Base-by-base conservation (phyloP, 2,888 invertebrate species). In the Cheilosia soror region DNA sequence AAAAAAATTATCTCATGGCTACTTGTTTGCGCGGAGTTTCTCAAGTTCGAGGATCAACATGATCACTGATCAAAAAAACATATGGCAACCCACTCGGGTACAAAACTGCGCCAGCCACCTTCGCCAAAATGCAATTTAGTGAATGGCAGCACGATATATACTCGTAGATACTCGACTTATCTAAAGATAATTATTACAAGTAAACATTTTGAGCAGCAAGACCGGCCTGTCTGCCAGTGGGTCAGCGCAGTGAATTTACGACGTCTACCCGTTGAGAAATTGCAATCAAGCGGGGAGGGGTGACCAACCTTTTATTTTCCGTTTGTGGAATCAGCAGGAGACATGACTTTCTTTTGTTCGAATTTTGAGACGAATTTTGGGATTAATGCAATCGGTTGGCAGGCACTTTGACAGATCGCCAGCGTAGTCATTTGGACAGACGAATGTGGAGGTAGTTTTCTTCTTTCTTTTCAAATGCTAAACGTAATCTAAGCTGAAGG, bases 221-320 rank as follows among this genome's bases (percentile, higher is more conserved):
- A 57, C 53, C 15, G 51, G 75, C 63, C 79, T 44, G 68, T 60
- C 53, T 60, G 57, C 55, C 63, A 81, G 69, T 76, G 75, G 81
- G 81, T 81, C 83, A 79, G 47, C 68, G 15, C 60, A 53, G 60
- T 53, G 40, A 37, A 73, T 80, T 73, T 73, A 80, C 75, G 47
- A 63, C 63, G 69, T 82, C 77, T 68, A 66, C 69, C 65, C 53
- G 82, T 47, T 76, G 84, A 71, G 69, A 79, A 79, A 76, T 76
- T 66, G 84, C 83, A 84, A 79, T 78, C 77, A 27, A 40, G 40
- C 42, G 25, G 15, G 37, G 55, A 69, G 73, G 69, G 51, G 78
- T 78, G 60, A 51, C 42, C 49, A 65, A 51, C 68, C 57, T 73
- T 73, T 73, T 57, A 42, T 29, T 65, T 51, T 81, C 37, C 31